Evolutionary conservation across 2,797 vertebrate species (phyloP), one percentile per base, ranked within the genome.

Genomic region (Thaleichthys pacificus): DNA sequence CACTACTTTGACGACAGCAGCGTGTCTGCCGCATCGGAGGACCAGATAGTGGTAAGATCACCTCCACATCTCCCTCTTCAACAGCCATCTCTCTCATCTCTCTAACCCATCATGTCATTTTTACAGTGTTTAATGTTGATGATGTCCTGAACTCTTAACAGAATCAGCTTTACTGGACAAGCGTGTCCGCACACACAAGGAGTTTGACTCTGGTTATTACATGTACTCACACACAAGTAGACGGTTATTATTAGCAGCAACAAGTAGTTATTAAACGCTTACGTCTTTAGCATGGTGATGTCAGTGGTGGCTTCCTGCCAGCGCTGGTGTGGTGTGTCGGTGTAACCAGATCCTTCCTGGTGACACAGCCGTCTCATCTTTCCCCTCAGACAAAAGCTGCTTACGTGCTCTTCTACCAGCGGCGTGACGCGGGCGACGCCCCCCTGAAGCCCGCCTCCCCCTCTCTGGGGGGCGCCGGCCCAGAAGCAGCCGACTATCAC

Each of bases 1-100:
- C 96, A 98, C 92, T 95, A 96, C 91, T 98, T 98, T 24, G 97
- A 98, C 0, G 97, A 98, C 83, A 98, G 95, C 89, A 98, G 93
- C 0, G 97, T 98, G 42, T 97, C 96, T 0, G 84, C 94, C 76
- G 96, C 96, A 76, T 92, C 95, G 54, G 96, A 98, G 87, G 97
- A 98, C 88, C 96, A 98, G 91, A 98, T 98, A 86, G 96, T 98
- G 94, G 97, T 98, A 86, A 95, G 96, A 47, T 12, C 28, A 30
- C 28, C 28, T 30, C 28, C 28, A 30, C 28, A 30, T 4, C 28
- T 30, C 28, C 7, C 5, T 35, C 32, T 35, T 35, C 5, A 35
- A 35, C 32, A 6, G 32, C 32, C 32, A 35, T 24, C 24, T 1
- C 35, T n/a, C 4, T 42, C 35, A 35, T 21, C 42, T 2, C n/a